phyloP scores from a whole-genome alignment of 2,888 invertebrate species.

The Drosophila infuscata region DNA sequence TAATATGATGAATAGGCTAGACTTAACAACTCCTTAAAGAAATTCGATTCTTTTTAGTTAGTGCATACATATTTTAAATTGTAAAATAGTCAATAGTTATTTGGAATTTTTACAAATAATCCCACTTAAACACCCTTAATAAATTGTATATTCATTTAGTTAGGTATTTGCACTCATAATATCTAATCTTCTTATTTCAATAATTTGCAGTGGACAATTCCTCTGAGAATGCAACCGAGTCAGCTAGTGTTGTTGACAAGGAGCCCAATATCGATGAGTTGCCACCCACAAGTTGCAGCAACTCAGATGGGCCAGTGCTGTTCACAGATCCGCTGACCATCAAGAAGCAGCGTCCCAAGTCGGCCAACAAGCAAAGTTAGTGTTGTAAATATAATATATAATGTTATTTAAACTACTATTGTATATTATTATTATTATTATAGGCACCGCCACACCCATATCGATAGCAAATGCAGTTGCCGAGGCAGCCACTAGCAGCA shows the following conservation, averaged over 20 bases:
- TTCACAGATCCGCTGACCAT: conserved; percentile 44
- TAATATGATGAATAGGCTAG: not conserved
- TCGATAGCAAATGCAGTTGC: conserved; percentile 72
- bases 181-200: not conserved
- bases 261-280: conserved; percentile 16
- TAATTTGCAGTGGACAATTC: conserved; percentile 58
- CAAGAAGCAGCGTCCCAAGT: conserved; percentile 67
- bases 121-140: not conserved
- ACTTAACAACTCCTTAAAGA: not conserved
- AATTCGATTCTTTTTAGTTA: not conserved
- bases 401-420: no score
- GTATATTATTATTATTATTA: conserved; percentile 7
- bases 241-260: not conserved
- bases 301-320: conserved; percentile 32
- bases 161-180: not conserved
- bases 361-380: conserved; percentile 72
- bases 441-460: conserved; percentile 69
- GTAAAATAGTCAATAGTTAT: not conserved
- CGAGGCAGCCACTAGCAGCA: conserved; percentile 56
- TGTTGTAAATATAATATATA: not conserved
- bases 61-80: not conserved
- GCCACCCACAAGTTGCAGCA: not conserved
- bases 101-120: not conserved
- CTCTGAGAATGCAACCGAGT: conserved; percentile 42
- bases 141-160: not conserved